Conservation (phyloP, 2,888 invertebrate genomes). For the Athalia circularis region DNA sequence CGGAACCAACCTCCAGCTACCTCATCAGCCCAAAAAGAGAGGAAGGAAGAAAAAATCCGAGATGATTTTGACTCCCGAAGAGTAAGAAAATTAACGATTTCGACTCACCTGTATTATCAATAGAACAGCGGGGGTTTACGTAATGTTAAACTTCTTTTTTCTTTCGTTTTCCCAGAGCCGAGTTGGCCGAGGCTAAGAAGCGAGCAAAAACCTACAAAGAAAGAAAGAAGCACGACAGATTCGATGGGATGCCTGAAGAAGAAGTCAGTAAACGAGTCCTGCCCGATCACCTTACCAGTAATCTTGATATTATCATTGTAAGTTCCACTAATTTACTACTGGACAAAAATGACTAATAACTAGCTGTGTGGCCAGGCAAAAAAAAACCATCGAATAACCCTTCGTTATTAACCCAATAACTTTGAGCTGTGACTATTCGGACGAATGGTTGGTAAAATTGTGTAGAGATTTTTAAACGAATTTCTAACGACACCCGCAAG, state of each 20-base stretch:
- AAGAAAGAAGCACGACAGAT: slow-evolving; percentile 94
- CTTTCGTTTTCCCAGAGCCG: slow-evolving; percentile 66
- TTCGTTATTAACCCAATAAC: background rate
- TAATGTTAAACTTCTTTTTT: background rate
- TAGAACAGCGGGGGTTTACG: background rate
- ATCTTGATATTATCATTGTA: slow-evolving; percentile 99
- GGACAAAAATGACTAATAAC: background rate
- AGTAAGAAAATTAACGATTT: slow-evolving; percentile 63
- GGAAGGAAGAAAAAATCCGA: slow-evolving; percentile 89
- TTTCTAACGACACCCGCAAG: background rate
- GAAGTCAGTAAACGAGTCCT: slow-evolving; percentile 95
- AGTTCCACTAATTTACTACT: slow-evolving; percentile 75
- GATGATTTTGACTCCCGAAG: slow-evolving; percentile 74
- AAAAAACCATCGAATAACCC: background rate
- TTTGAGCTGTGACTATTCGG: background rate
- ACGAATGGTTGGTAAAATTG: slow-evolving; percentile 1
- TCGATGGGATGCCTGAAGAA: slow-evolving; percentile 97
- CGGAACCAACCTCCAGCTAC: slow-evolving; percentile 68
- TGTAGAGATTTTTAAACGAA: background rate
- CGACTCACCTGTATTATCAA: background rate
- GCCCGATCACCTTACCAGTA: slow-evolving; percentile 94
- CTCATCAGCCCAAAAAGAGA: slow-evolving; percentile 83
- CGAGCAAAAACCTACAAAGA: slow-evolving; percentile 80
- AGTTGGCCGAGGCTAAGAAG: slow-evolving; percentile 73
- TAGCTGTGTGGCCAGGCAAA: background rate